Conservation (phyloP, 2,113 vertebrate species). For the Psilopsiagon aurifrons region DNA sequence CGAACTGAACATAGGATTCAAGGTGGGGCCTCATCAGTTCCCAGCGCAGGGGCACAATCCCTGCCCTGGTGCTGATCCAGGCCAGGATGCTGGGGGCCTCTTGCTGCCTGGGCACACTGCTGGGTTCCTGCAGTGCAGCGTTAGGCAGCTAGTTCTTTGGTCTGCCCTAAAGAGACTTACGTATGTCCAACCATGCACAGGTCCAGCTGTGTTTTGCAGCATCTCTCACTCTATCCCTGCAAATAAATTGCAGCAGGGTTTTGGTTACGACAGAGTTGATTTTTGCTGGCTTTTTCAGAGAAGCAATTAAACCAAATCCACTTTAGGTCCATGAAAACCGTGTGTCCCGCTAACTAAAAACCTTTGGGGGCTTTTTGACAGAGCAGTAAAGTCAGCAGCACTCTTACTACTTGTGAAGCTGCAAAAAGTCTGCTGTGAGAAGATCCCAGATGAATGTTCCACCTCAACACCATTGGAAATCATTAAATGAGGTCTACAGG, state of each 20-base stretch:
- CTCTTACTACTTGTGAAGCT: accelerated
- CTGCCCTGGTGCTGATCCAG: not conserved
- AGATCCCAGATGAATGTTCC: not conserved
- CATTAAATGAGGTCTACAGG: not conserved
- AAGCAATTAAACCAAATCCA: not conserved
- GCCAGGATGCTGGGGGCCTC: not conserved
- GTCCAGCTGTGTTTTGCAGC: not conserved
- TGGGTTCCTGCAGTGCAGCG: not conserved
- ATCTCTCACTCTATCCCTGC: not conserved
- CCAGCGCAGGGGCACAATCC: accelerated
- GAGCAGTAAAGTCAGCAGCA: not conserved
- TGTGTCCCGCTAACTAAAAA: not conserved
- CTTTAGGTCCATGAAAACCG: not conserved
- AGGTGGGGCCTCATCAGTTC: not conserved
- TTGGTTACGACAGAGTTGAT: no score
- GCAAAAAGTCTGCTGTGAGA: not conserved
- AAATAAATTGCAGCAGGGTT: not conserved
- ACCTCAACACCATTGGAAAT: not conserved
- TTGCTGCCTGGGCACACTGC: not conserved
- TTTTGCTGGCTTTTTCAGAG: not conserved
- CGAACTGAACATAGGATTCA: accelerated
- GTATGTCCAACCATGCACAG: not conserved
- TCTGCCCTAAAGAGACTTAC: not conserved
- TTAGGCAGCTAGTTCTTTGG: not conserved
- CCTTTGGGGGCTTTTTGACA: not conserved